Evolutionary conservation across 2,113 vertebrate genomes (phyloP).

Genomic region (Cinclus cinclus): DNA sequence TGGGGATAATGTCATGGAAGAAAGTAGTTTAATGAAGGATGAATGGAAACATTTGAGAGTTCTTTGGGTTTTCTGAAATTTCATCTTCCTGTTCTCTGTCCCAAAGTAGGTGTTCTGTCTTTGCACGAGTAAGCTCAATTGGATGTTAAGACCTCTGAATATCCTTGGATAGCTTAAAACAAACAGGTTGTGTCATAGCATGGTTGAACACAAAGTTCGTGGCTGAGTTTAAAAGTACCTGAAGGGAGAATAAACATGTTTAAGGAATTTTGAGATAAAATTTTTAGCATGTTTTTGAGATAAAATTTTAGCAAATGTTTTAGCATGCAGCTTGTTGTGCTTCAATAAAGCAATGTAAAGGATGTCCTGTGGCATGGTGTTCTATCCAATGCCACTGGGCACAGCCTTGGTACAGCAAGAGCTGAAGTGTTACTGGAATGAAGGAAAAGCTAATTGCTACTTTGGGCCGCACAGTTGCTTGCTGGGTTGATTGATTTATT

Average conservation of each 20-base stretch:
- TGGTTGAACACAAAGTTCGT: neutral
- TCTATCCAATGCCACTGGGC: neutral
- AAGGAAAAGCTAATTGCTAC: neutral
- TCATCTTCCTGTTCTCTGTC: neutral
- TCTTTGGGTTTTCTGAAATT: neutral
- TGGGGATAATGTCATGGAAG: neutral
- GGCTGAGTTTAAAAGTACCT: neutral
- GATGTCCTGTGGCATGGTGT: neutral
- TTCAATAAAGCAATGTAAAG: neutral
- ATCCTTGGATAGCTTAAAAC: neutral
- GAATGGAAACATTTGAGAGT: neutral
- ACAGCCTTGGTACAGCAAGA: neutral
- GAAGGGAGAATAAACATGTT: neutral
- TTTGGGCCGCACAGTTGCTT: neutral
- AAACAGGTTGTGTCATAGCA: fast-evolving
- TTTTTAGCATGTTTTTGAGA: too few species aligned
- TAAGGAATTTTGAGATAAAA: neutral
- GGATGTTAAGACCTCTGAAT: neutral
- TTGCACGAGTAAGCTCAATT: neutral
- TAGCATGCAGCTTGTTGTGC: neutral
- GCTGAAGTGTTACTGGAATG: neutral
- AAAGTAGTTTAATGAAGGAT: neutral
- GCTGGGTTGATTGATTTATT: neutral
- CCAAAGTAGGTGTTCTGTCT: neutral
- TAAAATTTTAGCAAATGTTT: too few species aligned